Percentiles rank a stretch among this genome's conserved stretches.
phyloP scores from a whole-genome alignment of 2,797 vertebrate species.

The Hydrophis major region DNA sequence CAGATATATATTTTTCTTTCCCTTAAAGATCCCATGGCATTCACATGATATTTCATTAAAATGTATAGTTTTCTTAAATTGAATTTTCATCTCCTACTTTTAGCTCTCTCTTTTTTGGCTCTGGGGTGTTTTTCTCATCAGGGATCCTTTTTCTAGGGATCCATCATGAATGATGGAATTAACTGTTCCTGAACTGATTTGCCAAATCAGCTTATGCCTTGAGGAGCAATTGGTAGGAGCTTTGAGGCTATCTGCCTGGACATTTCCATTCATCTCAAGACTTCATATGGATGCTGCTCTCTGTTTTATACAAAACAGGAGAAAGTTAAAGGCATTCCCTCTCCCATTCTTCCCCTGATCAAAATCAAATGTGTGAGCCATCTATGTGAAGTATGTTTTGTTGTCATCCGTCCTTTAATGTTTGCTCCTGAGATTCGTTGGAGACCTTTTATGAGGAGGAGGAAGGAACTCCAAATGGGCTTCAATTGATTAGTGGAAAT shows the following conservation, averaged over 20 bases:
- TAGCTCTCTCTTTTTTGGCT: background rate
- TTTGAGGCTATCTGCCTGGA: background rate
- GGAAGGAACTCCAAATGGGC: constrained; percentile 18
- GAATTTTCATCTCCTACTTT: background rate
- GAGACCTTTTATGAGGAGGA: constrained; percentile 8
- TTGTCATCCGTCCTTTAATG: constrained; percentile 12
- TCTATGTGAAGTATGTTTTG: constrained; percentile 11
- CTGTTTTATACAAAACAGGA: background rate
- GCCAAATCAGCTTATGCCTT: background rate
- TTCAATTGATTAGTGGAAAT: constrained; percentile 10
- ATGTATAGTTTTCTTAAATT: background rate
- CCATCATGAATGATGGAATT: background rate
- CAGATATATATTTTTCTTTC: background rate
- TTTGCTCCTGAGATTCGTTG: background rate
- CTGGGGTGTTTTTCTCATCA: background rate
- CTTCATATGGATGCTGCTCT: background rate
- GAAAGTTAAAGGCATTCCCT: background rate
- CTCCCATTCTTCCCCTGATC: background rate
- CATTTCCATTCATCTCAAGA: background rate
- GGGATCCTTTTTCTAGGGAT: background rate
- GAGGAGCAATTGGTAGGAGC: background rate
- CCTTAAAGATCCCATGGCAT: background rate
- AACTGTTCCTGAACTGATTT: background rate
- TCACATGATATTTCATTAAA: background rate
- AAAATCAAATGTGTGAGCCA: constrained; percentile 13